These are phyloP conservation scores for Takifugu rubripes DNA, from an alignment of 2,797 vertebrate species.

Conservation along the genomic window DNA sequence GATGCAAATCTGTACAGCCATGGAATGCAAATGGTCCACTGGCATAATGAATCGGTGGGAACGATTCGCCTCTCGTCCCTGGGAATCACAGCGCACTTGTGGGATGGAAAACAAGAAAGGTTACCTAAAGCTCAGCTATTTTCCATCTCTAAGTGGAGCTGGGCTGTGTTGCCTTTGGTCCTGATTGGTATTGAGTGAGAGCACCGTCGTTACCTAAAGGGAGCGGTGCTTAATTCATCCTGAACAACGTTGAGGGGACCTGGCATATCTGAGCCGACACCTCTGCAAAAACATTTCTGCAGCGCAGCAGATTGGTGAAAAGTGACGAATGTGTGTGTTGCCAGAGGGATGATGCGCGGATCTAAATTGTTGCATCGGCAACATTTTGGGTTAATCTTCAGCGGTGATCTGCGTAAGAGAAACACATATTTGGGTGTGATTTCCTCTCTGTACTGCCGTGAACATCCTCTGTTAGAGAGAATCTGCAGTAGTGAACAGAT, in stretches of 20 bases:
- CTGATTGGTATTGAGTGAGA: conserved; percentile 28
- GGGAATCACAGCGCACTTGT: conserved; percentile 20
- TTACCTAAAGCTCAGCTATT: conserved; percentile 19
- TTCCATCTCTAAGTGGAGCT: conserved; percentile 20
- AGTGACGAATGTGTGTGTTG: conserved; percentile 9
- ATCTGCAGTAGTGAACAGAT: conserved; percentile 4
- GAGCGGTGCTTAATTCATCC: conserved; percentile 35
- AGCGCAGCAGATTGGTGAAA: conserved; percentile 16
- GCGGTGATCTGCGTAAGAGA: neutral
- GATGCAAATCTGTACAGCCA: conserved; percentile 40
- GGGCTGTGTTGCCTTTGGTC: conserved; percentile 9
- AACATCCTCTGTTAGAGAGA: conserved; percentile 20
- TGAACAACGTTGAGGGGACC: neutral
- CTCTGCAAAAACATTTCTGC: conserved; percentile 19
- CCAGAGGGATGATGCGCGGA: neutral
- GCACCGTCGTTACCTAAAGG: conserved; percentile 35
- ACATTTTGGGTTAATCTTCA: neutral
- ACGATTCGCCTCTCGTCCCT: conserved; percentile 18
- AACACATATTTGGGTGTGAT: conserved; percentile 4
- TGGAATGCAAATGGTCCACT: conserved; percentile 29
- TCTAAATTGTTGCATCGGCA: conserved; percentile 11
- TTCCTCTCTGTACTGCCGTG: conserved; percentile 9
- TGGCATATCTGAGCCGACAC: conserved; percentile 13
- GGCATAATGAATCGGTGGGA: conserved; percentile 38
- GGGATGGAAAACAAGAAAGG: conserved; percentile 24